phyloP scores from a whole-genome alignment of 2,113 vertebrate species.

The Fregata magnificens region DNA sequence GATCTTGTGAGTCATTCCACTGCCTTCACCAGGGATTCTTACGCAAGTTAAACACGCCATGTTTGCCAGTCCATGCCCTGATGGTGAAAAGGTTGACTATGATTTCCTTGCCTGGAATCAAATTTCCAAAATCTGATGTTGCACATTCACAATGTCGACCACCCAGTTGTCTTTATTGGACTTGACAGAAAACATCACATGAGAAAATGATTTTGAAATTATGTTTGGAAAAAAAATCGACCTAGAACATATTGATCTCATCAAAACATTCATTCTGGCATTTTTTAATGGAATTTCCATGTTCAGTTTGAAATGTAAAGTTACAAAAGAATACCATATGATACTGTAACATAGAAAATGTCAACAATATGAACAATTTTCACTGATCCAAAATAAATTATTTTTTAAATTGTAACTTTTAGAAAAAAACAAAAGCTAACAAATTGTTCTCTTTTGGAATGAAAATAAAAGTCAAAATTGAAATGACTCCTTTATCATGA shows the following conservation, averaged over 20 bases:
- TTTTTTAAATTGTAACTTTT: background rate
- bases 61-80: fast-evolving
- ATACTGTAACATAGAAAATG: background rate
- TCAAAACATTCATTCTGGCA: background rate
- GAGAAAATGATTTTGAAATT: background rate
- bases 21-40: background rate
- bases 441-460: background rate
- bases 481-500: background rate
- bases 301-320: background rate
- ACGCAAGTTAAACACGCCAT: fast-evolving
- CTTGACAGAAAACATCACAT: background rate
- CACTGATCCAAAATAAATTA: background rate
- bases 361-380: background rate
- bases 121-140: background rate
- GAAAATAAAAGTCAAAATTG: background rate
- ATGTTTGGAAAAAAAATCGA: background rate
- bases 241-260: background rate
- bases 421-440: background rate
- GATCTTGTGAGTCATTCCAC: background rate
- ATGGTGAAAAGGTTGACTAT: background rate
- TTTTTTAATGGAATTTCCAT: background rate
- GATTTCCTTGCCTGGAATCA: background rate
- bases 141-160: background rate
- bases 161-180: background rate
- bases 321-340: background rate